A percentile compares a stretch with the other conserved stretches of the same genome.
Evolutionary conservation across 2,797 vertebrate species (phyloP).

Genomic region (Vireo griseus): DNA sequence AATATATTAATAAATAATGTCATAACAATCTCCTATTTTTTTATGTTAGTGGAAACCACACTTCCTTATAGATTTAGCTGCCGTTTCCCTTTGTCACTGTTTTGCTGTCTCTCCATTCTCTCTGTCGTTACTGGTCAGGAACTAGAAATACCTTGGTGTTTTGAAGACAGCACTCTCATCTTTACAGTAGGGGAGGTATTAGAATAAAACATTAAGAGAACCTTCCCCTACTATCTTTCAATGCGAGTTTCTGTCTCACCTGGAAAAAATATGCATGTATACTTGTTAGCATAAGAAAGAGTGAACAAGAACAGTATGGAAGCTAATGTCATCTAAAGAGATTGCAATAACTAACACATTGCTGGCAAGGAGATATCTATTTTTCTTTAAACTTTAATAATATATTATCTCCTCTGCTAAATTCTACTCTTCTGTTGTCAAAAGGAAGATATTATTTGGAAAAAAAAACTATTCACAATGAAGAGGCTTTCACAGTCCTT

Average conservation of each 20-base stretch:
- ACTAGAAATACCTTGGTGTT: not conserved
- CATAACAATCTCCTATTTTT: not conserved
- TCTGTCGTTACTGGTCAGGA: not conserved
- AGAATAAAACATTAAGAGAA: not conserved
- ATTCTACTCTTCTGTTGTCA: not conserved
- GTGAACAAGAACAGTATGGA: not conserved
- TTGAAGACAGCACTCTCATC: not conserved
- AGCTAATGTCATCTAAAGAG: not conserved
- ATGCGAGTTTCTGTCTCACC: not conserved
- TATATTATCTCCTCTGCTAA: not conserved
- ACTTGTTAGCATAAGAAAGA: conserved; percentile 10
- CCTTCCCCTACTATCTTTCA: not conserved
- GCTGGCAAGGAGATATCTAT: not conserved
- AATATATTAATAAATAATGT: not conserved
- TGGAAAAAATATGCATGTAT: not conserved
- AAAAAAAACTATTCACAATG: not conserved
- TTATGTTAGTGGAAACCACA: not conserved
- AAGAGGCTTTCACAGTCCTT: not conserved
- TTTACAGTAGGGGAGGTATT: not conserved
- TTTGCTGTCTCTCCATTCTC: not conserved
- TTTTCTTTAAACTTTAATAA: not conserved
- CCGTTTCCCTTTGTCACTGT: not conserved
- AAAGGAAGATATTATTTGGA: not conserved
- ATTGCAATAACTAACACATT: not conserved
- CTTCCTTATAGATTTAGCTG: not conserved